Evolutionary conservation across 2,113 vertebrate species (phyloP).

Genomic region (Ptychochromis oligacanthus): DNA sequence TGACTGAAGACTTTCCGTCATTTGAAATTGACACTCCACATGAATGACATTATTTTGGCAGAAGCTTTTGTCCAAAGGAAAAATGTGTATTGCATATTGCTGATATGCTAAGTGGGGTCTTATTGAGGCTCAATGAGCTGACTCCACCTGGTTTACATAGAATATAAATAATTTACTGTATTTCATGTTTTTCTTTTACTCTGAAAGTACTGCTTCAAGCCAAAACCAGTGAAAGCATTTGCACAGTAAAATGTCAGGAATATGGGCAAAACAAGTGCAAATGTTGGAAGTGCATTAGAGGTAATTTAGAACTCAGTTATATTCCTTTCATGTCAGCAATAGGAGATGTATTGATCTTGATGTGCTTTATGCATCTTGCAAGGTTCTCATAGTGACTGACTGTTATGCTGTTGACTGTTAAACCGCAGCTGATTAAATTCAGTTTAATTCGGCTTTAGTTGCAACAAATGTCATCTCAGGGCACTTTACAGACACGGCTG

Average conservation of each 20-base stretch:
- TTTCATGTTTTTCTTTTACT: slow-evolving; percentile 1
- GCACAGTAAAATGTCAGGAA: neutral
- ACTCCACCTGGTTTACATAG: neutral
- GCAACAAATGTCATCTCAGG: neutral
- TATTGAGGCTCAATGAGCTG: neutral
- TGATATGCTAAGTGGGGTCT: neutral
- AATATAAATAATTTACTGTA: neutral
- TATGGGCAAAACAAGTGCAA: neutral
- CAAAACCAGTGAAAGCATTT: neutral
- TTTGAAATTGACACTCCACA: neutral
- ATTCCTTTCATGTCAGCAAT: neutral
- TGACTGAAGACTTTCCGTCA: neutral
- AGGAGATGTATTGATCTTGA: neutral
- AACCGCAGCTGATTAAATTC: neutral
- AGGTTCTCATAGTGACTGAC: neutral
- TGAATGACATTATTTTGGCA: neutral
- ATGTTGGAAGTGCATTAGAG: neutral
- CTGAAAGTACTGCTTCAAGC: neutral
- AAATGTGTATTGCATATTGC: neutral
- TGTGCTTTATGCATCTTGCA: neutral
- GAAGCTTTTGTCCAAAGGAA: neutral
- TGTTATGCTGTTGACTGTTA: neutral
- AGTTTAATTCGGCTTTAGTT: neutral
- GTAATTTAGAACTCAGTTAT: neutral
- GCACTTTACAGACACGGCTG: neutral